Evolutionary conservation across 2,113 vertebrate species (phyloP), one percentile per base, ranked within the genome.

Genomic region (Ageneiosus marmoratus): DNA sequence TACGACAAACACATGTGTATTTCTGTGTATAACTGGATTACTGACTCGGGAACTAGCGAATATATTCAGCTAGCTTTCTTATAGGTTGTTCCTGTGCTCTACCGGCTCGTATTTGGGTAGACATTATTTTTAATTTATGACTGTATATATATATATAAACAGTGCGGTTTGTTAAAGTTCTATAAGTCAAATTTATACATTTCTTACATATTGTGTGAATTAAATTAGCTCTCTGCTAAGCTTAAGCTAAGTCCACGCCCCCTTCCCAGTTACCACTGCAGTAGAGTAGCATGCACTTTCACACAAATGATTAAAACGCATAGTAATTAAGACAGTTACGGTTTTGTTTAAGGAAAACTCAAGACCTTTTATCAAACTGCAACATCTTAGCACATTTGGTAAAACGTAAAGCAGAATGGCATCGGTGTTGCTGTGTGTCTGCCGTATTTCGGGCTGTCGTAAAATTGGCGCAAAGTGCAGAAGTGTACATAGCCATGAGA

Each of bases 361-460:
- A 75, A 75, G 72, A 51, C 16, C 13, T 10, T 24, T 11, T 34
- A 5, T 7, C 5, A 55, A 55, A 22, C 1, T 6, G 53, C 16
- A 20, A 12, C 46, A 27, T 16, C 9, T 18, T 5, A 2, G 3
- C 4, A 22, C 27, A 29, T 50, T 50, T 10, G 8, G 7, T 34
- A 22, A 75, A 55, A 12, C 72, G 48, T 37, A 20, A 75, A 75
- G 2, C 48, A 22, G 29, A 76, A 55, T 22, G 8, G 27, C 16
- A 4, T 50, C 29, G 29, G 50, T 34, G 48, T 55, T 29, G 9
- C 50, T 24, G 18, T 55, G 6, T 13, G 50, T 55, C 29, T 76
- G 73, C 73, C 73, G 50, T 76, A 55, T 55, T 37, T 55, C 22
- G 18, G 4, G 29, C 20, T 55, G 73, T 76, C 73, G 73, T 76